Conservation (phyloP, 2,888 invertebrate species). For the Anticlea derivata region DNA sequence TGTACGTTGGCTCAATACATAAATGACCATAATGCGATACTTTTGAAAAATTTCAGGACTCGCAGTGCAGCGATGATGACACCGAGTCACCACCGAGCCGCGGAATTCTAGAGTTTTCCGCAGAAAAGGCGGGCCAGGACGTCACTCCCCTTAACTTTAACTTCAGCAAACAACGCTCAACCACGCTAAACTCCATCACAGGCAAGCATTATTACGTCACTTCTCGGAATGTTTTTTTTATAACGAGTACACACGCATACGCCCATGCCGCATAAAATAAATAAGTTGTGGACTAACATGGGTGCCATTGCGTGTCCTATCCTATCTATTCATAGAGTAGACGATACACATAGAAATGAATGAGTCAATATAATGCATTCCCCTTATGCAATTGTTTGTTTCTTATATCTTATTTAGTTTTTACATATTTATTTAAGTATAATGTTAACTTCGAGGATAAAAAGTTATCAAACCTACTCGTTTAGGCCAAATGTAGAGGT, state of each 20-base stretch:
- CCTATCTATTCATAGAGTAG: constrained; percentile 60
- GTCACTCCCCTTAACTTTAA: constrained; percentile 93
- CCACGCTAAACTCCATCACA: constrained; percentile 90
- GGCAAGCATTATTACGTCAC: constrained; percentile 69
- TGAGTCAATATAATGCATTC: constrained; percentile 60
- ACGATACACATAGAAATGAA: constrained; percentile 65
- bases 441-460: constrained; percentile 1
- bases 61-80: constrained; percentile 79
- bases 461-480: constrained; percentile 12
- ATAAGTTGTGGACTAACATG: constrained; percentile 35
- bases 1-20: neutral
- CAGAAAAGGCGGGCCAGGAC: constrained; percentile 94
- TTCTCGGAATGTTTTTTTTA: constrained; percentile 46
- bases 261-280: constrained; percentile 36
- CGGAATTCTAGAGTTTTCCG: constrained; percentile 92
- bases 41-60: constrained; percentile 60
- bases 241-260: constrained; percentile 40
- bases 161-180: constrained; percentile 88
- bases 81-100: constrained; percentile 84
- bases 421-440: constrained; percentile 19
- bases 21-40: neutral
- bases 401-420: constrained; percentile 27
- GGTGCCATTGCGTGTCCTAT: constrained; percentile 51
- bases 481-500: neutral
- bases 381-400: constrained; percentile 53